These are phyloP conservation scores for Acanthococcus lagerstroemiae DNA, from an alignment of 2,888 invertebrate genomes.

Conservation along the genomic window DNA sequence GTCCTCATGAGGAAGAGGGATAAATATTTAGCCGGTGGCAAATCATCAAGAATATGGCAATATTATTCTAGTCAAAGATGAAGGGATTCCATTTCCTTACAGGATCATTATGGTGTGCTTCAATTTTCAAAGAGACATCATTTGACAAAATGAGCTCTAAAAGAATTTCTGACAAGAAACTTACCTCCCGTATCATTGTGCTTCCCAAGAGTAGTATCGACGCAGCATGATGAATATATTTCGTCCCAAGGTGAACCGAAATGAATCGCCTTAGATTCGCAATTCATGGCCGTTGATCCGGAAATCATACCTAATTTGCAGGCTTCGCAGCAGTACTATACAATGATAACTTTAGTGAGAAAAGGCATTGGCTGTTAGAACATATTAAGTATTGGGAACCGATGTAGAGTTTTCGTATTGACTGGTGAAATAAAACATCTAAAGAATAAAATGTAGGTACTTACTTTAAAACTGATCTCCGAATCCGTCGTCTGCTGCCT, in stretches of 20 bases:
- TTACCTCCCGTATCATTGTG: neutral
- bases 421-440: neutral
- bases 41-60: too few species aligned
- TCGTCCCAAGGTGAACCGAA: constrained; percentile 50
- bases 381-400: neutral
- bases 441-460: neutral
- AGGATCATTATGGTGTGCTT: too few species aligned
- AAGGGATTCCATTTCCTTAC: too few species aligned
- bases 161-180: neutral
- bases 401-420: neutral
- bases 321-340: constrained; percentile 52
- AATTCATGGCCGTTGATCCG: constrained; percentile 41
- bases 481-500: neutral
- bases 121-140: too few species aligned
- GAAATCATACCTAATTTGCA: constrained; percentile 48
- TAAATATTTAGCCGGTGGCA: too few species aligned
- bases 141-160: too few species aligned
- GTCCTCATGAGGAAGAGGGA: too few species aligned
- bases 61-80: too few species aligned
- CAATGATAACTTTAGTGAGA: neutral
- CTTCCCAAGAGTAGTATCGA: constrained; percentile 36
- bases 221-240: constrained; percentile 54
- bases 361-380: neutral
- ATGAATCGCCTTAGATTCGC: constrained; percentile 43
- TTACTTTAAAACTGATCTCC: constrained; percentile 11